Conservation (phyloP, 30 jellyfish, hydroid and myxozoan species). For the Hydractinia echinata region DNA sequence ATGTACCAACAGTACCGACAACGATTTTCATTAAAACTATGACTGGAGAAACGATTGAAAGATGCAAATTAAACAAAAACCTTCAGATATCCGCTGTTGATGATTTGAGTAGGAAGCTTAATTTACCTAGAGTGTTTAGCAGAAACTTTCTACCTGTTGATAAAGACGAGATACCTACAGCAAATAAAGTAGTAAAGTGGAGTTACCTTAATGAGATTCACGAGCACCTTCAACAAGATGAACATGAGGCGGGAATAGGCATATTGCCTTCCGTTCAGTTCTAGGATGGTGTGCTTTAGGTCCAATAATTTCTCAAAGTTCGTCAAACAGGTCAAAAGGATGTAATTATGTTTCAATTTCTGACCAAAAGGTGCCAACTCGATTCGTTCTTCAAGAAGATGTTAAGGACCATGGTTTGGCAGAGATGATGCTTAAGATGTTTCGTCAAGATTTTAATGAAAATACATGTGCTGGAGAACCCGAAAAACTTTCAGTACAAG, state of each 20-base stretch:
- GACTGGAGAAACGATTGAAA: neutral
- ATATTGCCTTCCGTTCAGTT: neutral
- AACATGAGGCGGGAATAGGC: neutral
- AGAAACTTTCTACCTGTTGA: neutral
- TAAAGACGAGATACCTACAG: neutral
- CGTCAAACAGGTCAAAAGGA: neutral
- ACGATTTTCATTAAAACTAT: neutral
- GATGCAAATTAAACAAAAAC: neutral
- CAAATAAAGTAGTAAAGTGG: neutral
- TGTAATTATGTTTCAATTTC: neutral
- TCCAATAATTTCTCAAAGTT: neutral
- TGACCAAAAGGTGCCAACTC: neutral
- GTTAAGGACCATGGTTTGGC: neutral
- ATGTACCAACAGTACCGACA: neutral
- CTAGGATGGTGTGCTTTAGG: neutral
- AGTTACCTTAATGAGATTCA: neutral
- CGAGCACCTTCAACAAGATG: neutral
- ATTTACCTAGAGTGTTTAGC: conserved; percentile 3
- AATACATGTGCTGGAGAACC: conserved; percentile 10
- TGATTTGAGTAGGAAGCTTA: neutral
- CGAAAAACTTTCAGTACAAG: conserved; percentile 22
- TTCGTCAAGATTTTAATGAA: neutral
- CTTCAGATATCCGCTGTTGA: neutral
- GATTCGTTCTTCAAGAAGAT: neutral
- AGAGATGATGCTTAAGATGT: conserved; percentile 10